These are phyloP conservation scores for Danionella dracula DNA, from an alignment of 2,797 vertebrate species.

Conservation along the genomic window DNA sequence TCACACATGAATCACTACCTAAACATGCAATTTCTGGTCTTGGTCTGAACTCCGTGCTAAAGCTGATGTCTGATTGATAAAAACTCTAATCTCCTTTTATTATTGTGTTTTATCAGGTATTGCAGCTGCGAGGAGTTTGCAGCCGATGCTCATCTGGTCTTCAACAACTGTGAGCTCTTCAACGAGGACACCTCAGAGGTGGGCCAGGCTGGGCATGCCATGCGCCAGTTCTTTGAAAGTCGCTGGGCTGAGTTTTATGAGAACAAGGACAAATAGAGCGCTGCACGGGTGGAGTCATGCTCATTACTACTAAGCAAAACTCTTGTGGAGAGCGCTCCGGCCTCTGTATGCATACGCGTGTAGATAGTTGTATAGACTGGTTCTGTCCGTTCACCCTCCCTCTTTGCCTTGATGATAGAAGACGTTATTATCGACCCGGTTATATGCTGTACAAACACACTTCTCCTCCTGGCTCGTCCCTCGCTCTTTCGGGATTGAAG, in stretches of 20 bases:
- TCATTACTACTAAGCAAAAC: conserved; percentile 58
- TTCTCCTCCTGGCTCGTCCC: conserved; percentile 17
- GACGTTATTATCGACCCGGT: background rate
- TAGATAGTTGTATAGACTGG: conserved; percentile 74
- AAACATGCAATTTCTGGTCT: too few species aligned
- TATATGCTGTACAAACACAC: background rate
- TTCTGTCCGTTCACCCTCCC: conserved; percentile 40
- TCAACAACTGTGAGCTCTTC: conserved; percentile 93
- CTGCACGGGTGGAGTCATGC: conserved; percentile 38
- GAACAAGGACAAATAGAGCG: conserved; percentile 72
- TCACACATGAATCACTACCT: too few species aligned
- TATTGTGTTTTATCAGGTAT: conserved; percentile 77
- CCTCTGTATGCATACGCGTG: conserved; percentile 62
- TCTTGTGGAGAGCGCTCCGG: conserved; percentile 59
- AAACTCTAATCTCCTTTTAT: too few species aligned
- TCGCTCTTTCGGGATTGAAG: conserved; percentile 34
- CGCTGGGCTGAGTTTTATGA: conserved; percentile 95
- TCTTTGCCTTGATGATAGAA: conserved; percentile 43
- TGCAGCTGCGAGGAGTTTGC: conserved; percentile 88
- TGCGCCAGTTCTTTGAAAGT: conserved; percentile 90
- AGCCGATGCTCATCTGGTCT: conserved; percentile 83
- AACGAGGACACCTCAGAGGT: conserved; percentile 93
- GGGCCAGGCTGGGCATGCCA: conserved; percentile 83
- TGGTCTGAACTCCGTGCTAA: too few species aligned
- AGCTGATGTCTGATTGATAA: too few species aligned